phyloP scores from a whole-genome alignment of 2,797 vertebrate species.

The Lophura swinhoii region DNA sequence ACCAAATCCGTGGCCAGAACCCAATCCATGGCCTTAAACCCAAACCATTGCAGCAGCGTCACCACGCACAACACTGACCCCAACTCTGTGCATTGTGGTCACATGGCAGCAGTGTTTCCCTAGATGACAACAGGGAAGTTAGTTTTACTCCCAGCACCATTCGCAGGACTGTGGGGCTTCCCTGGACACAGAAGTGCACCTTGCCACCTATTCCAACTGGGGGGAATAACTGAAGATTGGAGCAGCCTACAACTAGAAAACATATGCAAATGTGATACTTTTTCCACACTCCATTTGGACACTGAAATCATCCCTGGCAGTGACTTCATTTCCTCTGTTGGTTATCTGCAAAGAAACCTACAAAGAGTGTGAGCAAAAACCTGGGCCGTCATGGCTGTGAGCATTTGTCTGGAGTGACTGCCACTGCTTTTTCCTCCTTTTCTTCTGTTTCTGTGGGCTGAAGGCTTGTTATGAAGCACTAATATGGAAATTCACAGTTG shows the following conservation, averaged over 20 bases:
- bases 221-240: background rate
- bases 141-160: background rate
- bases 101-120: background rate
- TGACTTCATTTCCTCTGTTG: background rate
- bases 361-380: background rate
- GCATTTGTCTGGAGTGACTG: background rate
- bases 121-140: background rate
- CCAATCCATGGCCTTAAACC: background rate
- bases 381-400: background rate
- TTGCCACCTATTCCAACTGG: background rate
- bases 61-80: background rate
- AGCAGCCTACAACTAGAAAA: background rate
- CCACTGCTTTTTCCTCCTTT: background rate
- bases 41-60: background rate
- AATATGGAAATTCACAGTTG: background rate
- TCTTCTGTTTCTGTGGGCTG: background rate
- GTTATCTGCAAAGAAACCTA: background rate
- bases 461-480: background rate
- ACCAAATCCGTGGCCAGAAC: no score
- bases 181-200: background rate
- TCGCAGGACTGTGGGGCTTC: background rate
- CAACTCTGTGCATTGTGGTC: accelerated
- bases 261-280: accelerated
- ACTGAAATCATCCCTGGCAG: background rate
- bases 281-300: background rate